phyloP scores from a whole-genome alignment of 1,140 invertebrate genomes.

The Cydia strobilella region DNA sequence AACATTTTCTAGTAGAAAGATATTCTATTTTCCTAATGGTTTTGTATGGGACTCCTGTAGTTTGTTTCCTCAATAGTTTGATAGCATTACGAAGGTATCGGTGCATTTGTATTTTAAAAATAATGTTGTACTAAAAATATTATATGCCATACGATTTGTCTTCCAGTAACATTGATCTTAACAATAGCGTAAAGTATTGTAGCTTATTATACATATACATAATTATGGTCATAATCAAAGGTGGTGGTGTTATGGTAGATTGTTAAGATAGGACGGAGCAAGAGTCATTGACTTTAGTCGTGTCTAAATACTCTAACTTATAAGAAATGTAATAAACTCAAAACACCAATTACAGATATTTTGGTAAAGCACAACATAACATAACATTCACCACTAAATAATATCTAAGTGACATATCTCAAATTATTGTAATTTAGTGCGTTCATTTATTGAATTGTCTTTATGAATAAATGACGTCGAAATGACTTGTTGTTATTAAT shows the following conservation, averaged over 20 bases:
- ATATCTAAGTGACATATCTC: constrained; percentile 77
- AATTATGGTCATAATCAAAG: constrained; percentile 40
- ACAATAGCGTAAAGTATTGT: constrained; percentile 76
- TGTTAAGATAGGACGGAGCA: constrained; percentile 34
- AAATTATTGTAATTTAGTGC: constrained; percentile 77
- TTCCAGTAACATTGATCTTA: constrained; percentile 79
- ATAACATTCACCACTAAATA: constrained; percentile 65
- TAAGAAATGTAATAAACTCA: constrained; percentile 27
- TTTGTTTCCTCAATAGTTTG: constrained; percentile 67
- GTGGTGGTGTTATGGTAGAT: constrained; percentile 52
- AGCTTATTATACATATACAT: constrained; percentile 70
- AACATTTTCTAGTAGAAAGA: constrained; percentile 66
- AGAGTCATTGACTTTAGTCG: constrained; percentile 40
- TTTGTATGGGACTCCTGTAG: constrained; percentile 72
- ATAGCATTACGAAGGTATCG: constrained; percentile 69
- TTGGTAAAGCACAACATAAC: constrained; percentile 43
- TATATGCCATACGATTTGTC: constrained; percentile 79
- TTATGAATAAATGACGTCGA: constrained; percentile 78
- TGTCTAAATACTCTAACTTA: constrained; percentile 26
- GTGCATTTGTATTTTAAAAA: constrained; percentile 70
- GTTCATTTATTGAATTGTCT: constrained; percentile 79
- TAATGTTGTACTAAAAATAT: constrained; percentile 74
- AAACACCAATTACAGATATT: constrained; percentile 44
- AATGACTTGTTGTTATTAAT: constrained; percentile 33
- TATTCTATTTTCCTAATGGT: constrained; percentile 76